Percentiles rank a stretch among this genome's conserved stretches.
phyloP scores from a whole-genome alignment of 2,113 vertebrate species.

The human region DNA sequence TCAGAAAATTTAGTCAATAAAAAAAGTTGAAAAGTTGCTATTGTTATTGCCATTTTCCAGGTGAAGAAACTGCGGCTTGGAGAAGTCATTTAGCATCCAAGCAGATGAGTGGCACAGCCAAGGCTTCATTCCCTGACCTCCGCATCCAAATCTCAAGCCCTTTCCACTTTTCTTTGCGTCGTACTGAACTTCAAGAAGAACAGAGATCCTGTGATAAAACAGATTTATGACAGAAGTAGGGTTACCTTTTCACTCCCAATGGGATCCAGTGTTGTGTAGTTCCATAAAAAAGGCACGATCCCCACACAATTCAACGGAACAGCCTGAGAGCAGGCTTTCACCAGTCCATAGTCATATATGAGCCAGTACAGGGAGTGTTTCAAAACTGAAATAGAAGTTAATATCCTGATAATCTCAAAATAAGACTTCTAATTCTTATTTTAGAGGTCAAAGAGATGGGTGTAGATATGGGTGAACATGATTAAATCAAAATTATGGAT shows the following conservation, averaged over 20 bases:
- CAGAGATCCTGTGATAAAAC: background rate
- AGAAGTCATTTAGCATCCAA: background rate
- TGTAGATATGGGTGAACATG: background rate
- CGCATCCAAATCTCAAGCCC: background rate
- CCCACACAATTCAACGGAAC: background rate
- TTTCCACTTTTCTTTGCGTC: background rate
- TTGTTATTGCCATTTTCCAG: background rate
- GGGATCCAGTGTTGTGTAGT: rapidly evolving
- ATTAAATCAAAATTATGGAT: background rate
- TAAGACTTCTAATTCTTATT: background rate
- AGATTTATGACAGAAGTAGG: background rate
- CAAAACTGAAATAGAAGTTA: background rate
- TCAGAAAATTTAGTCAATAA: background rate
- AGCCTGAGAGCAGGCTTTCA: background rate
- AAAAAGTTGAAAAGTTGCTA: background rate
- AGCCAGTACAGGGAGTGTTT: background rate
- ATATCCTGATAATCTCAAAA: background rate
- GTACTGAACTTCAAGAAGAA: background rate
- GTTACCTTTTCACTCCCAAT: background rate
- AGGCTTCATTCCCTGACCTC: background rate
- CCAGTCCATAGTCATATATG: rapidly evolving
- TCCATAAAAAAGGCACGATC: background rate
- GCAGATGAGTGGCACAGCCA: background rate
- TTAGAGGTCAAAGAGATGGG: background rate
- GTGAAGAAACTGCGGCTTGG: background rate